Percentiles rank a stretch among this genome's conserved stretches.
Evolutionary conservation across 2,888 invertebrate genomes (phyloP).

Genomic region (Sabellastarte sp.): DNA sequence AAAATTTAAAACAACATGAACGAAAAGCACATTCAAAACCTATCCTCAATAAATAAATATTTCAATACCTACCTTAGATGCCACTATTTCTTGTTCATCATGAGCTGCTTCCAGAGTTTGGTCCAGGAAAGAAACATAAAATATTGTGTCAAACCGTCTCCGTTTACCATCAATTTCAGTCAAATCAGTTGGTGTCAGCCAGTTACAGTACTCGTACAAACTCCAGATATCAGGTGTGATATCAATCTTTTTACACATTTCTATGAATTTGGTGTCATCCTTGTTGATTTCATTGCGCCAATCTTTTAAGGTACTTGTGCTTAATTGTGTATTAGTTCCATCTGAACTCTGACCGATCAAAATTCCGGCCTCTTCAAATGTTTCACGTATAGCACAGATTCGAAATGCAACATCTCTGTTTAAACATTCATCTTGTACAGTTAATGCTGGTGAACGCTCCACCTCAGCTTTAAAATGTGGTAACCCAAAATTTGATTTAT

Average conservation of each 20-base stretch:
- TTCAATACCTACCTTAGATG: no score
- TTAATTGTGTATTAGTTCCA: not conserved
- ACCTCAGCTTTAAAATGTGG: not conserved
- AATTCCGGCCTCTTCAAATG: slow-evolving; percentile 87
- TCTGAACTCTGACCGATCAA: slow-evolving; percentile 25
- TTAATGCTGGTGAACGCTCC: not conserved
- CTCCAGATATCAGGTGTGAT: slow-evolving; percentile 80
- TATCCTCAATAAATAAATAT: no score
- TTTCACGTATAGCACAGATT: slow-evolving; percentile 82
- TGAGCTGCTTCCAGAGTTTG: not conserved
- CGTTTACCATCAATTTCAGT: slow-evolving; percentile 3
- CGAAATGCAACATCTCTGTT: slow-evolving; percentile 71
- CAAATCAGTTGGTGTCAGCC: slow-evolving; percentile 70
- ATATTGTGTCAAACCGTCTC: slow-evolving; percentile 20
- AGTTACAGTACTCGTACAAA: slow-evolving; percentile 78
- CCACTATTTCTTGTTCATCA: slow-evolving; percentile 13
- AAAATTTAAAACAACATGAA: no score
- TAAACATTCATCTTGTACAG: slow-evolving; percentile 9
- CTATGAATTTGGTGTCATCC: slow-evolving; percentile 69
- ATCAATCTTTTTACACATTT: slow-evolving; percentile 69
- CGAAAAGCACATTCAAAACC: no score
- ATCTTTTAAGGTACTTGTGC: not conserved
- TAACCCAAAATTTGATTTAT: no score
- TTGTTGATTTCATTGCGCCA: slow-evolving; percentile 61
- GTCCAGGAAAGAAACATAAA: slow-evolving; percentile 12